These are phyloP conservation scores for Hydractinia symbiolongicarpus DNA, from an alignment of 30 jellyfish, hydroid and myxozoan genomes.

Conservation along the genomic window DNA sequence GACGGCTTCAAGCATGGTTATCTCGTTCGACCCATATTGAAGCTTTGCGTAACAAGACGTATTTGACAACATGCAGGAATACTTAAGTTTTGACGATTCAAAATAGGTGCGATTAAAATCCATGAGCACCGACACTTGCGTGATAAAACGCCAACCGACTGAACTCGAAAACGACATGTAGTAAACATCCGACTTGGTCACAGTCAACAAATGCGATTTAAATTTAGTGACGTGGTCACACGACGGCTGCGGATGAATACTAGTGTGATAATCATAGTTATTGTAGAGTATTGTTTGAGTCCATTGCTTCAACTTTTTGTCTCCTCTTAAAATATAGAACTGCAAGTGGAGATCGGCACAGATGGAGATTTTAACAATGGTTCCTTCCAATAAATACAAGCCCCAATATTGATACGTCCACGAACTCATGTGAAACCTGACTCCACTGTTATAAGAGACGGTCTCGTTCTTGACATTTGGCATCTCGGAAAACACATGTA, in stretches of 20 bases:
- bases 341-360: conserved; percentile 80
- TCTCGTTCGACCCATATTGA: conserved; percentile 42
- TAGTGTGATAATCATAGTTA: conserved; percentile 28
- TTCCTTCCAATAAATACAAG: conserved; percentile 49
- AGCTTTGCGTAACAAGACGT: conserved; percentile 46
- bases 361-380: conserved; percentile 42
- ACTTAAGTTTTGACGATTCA: conserved; percentile 35
- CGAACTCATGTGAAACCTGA: conserved; percentile 54
- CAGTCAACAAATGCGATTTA: conserved; percentile 23
- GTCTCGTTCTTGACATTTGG: conserved; percentile 2
- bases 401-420: conserved; percentile 89
- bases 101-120: conserved; percentile 54
- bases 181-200: conserved; percentile 35
- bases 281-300: conserved; percentile 44
- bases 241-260: conserved; percentile 47
- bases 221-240: conserved; percentile 33
- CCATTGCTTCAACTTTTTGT: conserved; percentile 54
- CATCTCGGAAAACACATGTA: conserved; percentile 14
- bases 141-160: conserved; percentile 88
- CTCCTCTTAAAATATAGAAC: conserved; percentile 64
- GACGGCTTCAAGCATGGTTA: conserved; percentile 39
- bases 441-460: conserved; percentile 1
- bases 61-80: conserved; percentile 23
- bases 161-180: conserved; percentile 65
- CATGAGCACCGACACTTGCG: conserved; percentile 36